Base-by-base conservation (phyloP, 2,888 invertebrate species). In the Caenorhabditis zanzibari region DNA sequence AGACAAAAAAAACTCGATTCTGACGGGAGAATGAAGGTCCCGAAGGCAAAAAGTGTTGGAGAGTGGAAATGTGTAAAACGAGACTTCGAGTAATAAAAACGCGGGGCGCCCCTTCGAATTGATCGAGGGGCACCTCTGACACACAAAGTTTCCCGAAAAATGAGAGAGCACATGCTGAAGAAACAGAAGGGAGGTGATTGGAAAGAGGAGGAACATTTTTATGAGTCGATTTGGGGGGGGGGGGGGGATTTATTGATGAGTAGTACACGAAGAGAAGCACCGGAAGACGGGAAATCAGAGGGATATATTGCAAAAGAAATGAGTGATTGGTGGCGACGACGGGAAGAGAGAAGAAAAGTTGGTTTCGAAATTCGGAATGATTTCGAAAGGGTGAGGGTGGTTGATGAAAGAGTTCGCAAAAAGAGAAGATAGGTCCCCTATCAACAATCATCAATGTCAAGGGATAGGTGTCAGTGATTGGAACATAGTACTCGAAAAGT, bases 21-120 rank as follows among this genome's bases (percentile, higher is more conserved):
- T 32, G 56, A n/a, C 41, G 54, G 49, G 26, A 38, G 61, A 19
- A 24, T n/a, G 63, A 63, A 63, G 44, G 28, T 47, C 63, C 63
- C 63, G 63, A 44, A 63, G 63, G 16, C n/a, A 38, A 41, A n/a
- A 32, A 22, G 69, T 32, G 61, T 47, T 32, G 72, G 49, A 35
- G 47, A 54, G 61, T 44, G 32, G 63, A 44, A 58, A 58, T 66
- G 75, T 75, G 75, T 75, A 75, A 75, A 75, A 75, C 75, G 75
- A 75, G 75, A 75, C 75, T 64, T 75, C 75, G 66, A 75, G 66
- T 75, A 75, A 75, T 75, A 75, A 75, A 75, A 75, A 75, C 75
- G 75, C 63, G 38, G 44, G 74, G 64, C 64, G 64, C 74, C 41
- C 54, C 54, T n/a, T 63, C 63, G 74, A 74, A 74, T 74, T 74